Conservation (phyloP, 2,888 invertebrate species). For the Mesochorus sp. region DNA sequence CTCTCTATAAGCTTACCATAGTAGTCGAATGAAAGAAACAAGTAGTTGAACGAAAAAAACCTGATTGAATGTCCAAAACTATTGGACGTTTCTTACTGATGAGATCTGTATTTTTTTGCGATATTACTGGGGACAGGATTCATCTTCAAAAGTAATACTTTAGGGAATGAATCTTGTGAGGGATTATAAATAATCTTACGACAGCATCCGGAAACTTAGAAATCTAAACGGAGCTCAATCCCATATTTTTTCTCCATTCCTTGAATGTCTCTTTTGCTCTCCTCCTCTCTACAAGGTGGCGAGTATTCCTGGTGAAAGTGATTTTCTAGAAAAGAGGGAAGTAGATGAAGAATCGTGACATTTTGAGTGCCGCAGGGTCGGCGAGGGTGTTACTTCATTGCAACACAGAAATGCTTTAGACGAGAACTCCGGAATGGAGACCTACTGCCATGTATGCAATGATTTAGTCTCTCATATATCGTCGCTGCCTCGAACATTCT, state of each 20-base stretch:
- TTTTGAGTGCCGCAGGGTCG: neutral
- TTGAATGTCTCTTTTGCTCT: neutral
- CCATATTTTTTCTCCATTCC: conserved; percentile 9
- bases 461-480: conserved; percentile 17
- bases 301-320: conserved; percentile 18
- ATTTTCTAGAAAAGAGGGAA: conserved; percentile 49
- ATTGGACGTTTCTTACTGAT: too few relatives aligned
- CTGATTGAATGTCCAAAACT: too few relatives aligned
- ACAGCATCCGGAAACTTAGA: conserved; percentile 6
- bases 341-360: conserved; percentile 1
- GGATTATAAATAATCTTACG: too few relatives aligned
- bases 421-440: neutral
- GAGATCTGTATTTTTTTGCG: neutral
- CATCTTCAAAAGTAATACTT: too few relatives aligned
- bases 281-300: neutral
- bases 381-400: conserved; percentile 20
- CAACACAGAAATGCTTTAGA: neutral
- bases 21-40: too few relatives aligned
- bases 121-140: too few relatives aligned
- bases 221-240: conserved; percentile 16
- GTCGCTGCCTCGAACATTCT: neutral
- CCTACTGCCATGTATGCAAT: neutral
- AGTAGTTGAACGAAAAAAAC: too few relatives aligned
- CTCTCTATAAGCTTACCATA: too few relatives aligned
- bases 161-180: too few relatives aligned